phyloP scores from a whole-genome alignment of 2,113 vertebrate genomes.

The Mungos mungo region DNA sequence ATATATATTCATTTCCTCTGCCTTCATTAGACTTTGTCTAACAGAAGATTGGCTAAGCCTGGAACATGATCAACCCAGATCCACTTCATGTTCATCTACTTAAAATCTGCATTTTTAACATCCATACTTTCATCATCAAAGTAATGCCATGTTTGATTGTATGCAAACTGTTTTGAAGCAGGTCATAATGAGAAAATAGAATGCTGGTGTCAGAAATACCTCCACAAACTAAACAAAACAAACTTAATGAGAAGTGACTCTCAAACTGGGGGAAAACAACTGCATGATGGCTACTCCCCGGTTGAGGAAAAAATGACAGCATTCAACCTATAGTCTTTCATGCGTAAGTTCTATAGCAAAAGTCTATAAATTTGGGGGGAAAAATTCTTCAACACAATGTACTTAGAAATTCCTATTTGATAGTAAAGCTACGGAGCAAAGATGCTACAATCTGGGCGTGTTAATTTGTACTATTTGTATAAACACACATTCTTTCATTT shows the following conservation, averaged over 20 bases:
- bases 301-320: neutral
- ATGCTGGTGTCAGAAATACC: neutral
- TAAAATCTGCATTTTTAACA: constrained; percentile 28
- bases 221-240: constrained; percentile 9
- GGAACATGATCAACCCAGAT: neutral
- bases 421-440: constrained; percentile 37
- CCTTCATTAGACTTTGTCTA: neutral
- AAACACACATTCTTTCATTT: neutral
- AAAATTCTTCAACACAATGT: neutral
- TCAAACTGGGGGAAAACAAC: neutral
- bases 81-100: neutral
- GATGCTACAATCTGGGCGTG: neutral
- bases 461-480: neutral
- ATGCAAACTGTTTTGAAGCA: neutral
- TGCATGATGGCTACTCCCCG: neutral
- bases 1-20: neutral
- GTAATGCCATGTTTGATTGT: neutral
- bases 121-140: neutral
- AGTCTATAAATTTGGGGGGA: neutral
- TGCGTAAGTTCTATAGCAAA: neutral
- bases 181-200: neutral
- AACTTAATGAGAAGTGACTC: neutral
- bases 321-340: neutral
- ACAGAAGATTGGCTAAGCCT: neutral
- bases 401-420: neutral